A percentile compares a stretch with the other conserved stretches of the same genome.
phyloP scores from a whole-genome alignment of 2,113 vertebrate species.

The Entelurus aequoreus region DNA sequence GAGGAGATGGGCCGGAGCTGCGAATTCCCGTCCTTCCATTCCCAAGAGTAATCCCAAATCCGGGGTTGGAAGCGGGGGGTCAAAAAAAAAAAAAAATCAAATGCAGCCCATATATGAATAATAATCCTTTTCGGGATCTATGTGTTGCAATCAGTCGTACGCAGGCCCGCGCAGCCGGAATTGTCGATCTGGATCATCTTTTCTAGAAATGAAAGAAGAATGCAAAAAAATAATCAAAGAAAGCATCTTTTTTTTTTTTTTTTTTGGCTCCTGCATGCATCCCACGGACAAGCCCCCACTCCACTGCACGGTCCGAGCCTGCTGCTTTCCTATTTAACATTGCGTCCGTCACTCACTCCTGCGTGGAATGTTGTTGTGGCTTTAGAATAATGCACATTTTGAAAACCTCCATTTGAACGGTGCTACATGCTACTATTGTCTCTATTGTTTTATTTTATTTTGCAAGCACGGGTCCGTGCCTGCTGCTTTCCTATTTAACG shows the following conservation, averaged over 20 bases:
- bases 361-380: too few relatives aligned
- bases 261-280: not conserved
- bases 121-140: constrained; percentile 69
- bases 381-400: too few relatives aligned
- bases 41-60: constrained; percentile 72
- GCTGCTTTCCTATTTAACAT: not conserved
- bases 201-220: constrained; percentile 52
- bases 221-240: not conserved
- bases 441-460: not conserved
- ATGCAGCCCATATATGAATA: constrained; percentile 62
- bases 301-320: not conserved
- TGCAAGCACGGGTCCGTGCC: not conserved
- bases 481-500: not conserved
- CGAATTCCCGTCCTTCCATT: constrained; percentile 96
- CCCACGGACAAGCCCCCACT: not conserved
- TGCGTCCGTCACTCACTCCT: too few relatives aligned
- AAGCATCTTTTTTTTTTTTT: not conserved
- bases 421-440: too few relatives aligned
- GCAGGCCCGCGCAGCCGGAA: constrained; percentile 66
- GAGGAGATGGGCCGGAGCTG: constrained; percentile 88
- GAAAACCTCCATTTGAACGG: too few relatives aligned
- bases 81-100: constrained; percentile 48
- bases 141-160: constrained; percentile 69
- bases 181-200: constrained; percentile 72
- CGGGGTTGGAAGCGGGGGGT: constrained; percentile 53